Base-by-base conservation (phyloP, 2,797 vertebrate genomes). In the Gymnoscopelus microlampas region DNA sequence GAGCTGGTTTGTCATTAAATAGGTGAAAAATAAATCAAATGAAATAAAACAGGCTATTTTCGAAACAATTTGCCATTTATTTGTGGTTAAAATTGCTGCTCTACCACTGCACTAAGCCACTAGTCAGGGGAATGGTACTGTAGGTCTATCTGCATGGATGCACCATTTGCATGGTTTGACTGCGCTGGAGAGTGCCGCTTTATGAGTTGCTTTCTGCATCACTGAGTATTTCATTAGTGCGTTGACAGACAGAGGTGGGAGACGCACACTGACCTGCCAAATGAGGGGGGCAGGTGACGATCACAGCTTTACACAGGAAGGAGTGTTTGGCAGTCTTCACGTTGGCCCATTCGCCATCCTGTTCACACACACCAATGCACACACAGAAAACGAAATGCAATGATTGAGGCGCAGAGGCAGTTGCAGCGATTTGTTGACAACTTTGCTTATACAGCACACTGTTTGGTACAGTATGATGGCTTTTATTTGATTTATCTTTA, bases 221-320 rank as follows among this genome's bases (percentile, higher is more conserved):
- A 76, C 73, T 82, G 87, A 83, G 63, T 76, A 76, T 84, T 82
- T 78, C 68, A 82, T 85, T 85, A 76, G 71, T 53, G 48, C 73
- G 66, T 66, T 23, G 47, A 71, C 76, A 50, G 47, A 71, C 76
- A 50, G 82, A 78, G 66, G 77, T 73, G 77, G 75, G 68, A 80
- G 78, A 85, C 32, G 14, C 76, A 72, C 76, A 89, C 92, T 91
- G 81, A 95, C 93, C 91, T 90, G 94, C 90, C 78, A 94, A 89
- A 83, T 94, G 91, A 81, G 93, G 92, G 67, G 91, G 93, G 82
- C 89, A 93, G 70, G 91, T 90, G 86, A 94, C 87, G 55, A 94
- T 93, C 81, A 92, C 91, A 29, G 89, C 86, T 73, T 87, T 84
- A 81, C 93, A 90, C 79, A 82, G 63, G 85, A 92, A 87, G 48